Evolutionary conservation across 2,113 vertebrate species (phyloP), one percentile per base, ranked within the genome.

Genomic region (Lepisosteus oculatus): DNA sequence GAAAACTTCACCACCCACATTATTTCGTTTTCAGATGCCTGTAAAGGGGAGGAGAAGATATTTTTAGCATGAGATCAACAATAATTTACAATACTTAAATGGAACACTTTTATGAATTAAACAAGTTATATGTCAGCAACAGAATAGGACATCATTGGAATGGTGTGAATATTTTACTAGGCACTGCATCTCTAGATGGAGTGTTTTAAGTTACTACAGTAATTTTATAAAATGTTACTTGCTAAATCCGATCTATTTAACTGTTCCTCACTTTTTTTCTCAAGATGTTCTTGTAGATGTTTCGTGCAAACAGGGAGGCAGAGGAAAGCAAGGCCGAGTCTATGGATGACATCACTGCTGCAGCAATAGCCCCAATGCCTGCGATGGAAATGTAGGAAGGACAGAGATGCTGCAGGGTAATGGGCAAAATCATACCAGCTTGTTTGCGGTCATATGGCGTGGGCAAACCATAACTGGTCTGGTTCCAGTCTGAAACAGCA

Each of bases 401-500:
- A 72, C 91, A 90, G 56, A 94, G 90, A 54, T 90, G 61, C 1
- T 83, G 85, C 57, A 94, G 79, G 56, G 85, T 88, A 66, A 94
- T 81, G 0, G 91, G 93, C 54, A 93, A 67, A 74, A 92, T 85
- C 80, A 89, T 90, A 0, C 78, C 81, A 0, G 90, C 87, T 68
- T 94, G 88, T 9, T 85, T 85, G 74, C 86, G 90, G 41, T 90
- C 87, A 0, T 80, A 81, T 3, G 90, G 92, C 61, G 87, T 80
- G 0, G 87, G 93, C 44, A 91, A 81, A 61, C 92, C 90, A 0
- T 92, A 94, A 13, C 61, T 84, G 70, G 93, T 94, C 83, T 92
- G 85, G 81, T 93, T 94, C 92, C 90, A 94, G 76, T 93, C 91
- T 94, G 77, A 61, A 69, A 78, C 17, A 11, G 29, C 17, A 68